Conservation (phyloP, 2,888 invertebrate species). For the Caenorhabditis sp. region DNA sequence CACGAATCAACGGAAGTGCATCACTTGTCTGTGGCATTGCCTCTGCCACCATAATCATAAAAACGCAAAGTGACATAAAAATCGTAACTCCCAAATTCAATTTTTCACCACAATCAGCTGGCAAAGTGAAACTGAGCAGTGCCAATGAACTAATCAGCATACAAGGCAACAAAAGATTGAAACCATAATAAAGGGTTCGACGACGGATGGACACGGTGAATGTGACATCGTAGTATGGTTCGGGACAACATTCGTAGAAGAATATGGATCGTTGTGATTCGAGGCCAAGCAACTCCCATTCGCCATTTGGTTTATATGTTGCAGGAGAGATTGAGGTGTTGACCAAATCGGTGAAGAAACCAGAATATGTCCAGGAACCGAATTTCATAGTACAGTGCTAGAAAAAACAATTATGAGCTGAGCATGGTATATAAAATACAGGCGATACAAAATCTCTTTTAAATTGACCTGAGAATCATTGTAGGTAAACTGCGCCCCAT, state of each 20-base stretch:
- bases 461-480: too few relatives aligned
- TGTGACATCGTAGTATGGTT: constrained; percentile 84
- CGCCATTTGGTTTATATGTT: constrained; percentile 76
- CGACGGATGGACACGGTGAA: constrained; percentile 90
- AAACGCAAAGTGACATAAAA: constrained; percentile 90
- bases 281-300: constrained; percentile 75
- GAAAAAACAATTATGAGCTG: constrained; percentile 74
- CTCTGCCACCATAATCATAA: constrained; percentile 96
- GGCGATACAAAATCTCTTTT: too few relatives aligned
- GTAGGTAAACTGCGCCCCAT: too few relatives aligned
- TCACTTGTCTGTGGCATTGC: constrained; percentile 98
- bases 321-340: constrained; percentile 74
- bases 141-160: constrained; percentile 99
- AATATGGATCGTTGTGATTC: constrained; percentile 68
- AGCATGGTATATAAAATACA: too few relatives aligned
- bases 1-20: constrained; percentile 87
- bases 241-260: constrained; percentile 70
- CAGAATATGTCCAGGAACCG: constrained; percentile 90
- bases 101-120: constrained; percentile 98
- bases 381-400: constrained; percentile 77
- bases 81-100: constrained; percentile 80
- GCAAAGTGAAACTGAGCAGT: constrained; percentile 94
- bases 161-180: constrained; percentile 98
- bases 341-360: constrained; percentile 63
- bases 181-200: constrained; percentile 73